Conservation (phyloP, 1,140 invertebrate species). For the Neodiprion virginianus region DNA sequence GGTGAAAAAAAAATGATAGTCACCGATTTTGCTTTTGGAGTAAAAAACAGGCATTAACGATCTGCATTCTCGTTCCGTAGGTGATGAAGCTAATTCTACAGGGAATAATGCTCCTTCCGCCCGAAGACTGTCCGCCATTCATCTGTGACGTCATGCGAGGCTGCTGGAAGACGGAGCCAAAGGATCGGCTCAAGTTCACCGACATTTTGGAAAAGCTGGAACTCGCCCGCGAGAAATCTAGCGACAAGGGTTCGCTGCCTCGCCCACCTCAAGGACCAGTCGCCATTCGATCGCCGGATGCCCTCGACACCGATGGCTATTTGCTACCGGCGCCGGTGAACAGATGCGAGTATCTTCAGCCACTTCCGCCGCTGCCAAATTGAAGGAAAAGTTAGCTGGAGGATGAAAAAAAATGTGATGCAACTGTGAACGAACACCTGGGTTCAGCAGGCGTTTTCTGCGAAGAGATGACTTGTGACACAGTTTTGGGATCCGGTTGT, state of each 20-base stretch:
- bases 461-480: no score
- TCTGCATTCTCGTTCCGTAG: conserved; percentile 50
- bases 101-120: conserved; percentile 83
- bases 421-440: no score
- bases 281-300: conserved; percentile 53
- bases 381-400: not conserved
- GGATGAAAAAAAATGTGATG: no score
- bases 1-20: no score
- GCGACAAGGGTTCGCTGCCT: conserved; percentile 54
- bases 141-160: conserved; percentile 83
- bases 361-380: conserved; percentile 43
- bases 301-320: conserved; percentile 67
- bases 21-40: no score
- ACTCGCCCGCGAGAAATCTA: conserved; percentile 56
- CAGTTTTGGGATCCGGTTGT: no score
- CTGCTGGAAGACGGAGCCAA: conserved; percentile 86
- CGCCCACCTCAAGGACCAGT: conserved; percentile 62
- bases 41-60: no score
- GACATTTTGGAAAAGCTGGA: conserved; percentile 75
- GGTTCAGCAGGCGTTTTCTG: no score
- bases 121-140: conserved; percentile 79
- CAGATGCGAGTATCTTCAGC: conserved; percentile 65
- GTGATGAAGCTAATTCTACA: conserved; percentile 85
- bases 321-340: conserved; percentile 63
- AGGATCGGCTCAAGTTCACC: conserved; percentile 77